Conservation (phyloP, 1,140 invertebrate species). For the Platyscapa corneri region DNA sequence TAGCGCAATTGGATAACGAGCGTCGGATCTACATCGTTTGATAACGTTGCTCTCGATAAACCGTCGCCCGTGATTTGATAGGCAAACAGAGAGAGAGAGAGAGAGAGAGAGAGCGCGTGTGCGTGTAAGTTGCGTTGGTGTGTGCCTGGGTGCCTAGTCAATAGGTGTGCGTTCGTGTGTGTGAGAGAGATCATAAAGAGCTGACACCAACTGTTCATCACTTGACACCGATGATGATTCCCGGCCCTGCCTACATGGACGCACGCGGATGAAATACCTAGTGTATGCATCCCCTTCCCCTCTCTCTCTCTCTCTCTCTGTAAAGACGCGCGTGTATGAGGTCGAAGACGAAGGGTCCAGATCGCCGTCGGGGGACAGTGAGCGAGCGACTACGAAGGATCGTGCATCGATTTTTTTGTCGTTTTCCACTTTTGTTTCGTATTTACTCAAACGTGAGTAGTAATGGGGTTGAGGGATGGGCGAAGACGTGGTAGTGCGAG, state of each 20-base stretch:
- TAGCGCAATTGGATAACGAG: constrained; percentile 46
- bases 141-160: background rate
- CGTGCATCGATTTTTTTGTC: constrained; percentile 29
- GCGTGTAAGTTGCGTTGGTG: no score
- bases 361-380: constrained; percentile 24
- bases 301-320: background rate
- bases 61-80: constrained; percentile 8
- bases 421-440: background rate
- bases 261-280: background rate
- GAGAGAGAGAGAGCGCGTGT: no score
- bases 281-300: background rate
- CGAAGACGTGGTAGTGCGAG: no score
- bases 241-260: background rate
- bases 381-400: constrained; percentile 40
- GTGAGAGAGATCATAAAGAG: background rate
- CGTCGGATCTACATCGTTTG: constrained; percentile 41
- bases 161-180: background rate
- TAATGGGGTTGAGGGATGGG: background rate
- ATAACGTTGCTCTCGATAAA: constrained; percentile 13
- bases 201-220: constrained; percentile 16
- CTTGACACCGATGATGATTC: constrained; percentile 42
- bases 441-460: background rate
- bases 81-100: background rate
- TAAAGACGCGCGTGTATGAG: constrained; percentile 1
- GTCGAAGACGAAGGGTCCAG: constrained; percentile 10